Evolutionary conservation across 2,888 invertebrate species (phyloP).

Genomic region (Mellilla xanthometata): DNA sequence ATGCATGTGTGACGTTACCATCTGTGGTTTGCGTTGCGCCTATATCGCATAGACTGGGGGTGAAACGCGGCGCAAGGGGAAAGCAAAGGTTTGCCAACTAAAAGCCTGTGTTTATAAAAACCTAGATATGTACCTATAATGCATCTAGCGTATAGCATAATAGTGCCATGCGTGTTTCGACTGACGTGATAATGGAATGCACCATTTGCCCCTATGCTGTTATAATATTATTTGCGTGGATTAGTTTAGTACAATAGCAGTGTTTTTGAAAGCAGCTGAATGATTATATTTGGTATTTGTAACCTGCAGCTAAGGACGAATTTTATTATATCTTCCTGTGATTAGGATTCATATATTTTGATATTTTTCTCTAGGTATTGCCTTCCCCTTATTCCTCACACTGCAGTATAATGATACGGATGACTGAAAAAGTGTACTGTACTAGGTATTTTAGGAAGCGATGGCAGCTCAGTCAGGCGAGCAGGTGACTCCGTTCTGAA

Average conservation of each 20-base stretch:
- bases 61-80: constrained; percentile 13
- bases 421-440: no score
- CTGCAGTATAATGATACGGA: no score
- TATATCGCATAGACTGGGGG: constrained; percentile 19
- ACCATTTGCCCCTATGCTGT: constrained; percentile 20
- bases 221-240: constrained; percentile 8
- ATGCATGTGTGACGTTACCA: constrained; percentile 51
- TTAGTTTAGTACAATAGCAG: neutral
- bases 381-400: no score
- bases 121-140: constrained; percentile 3
- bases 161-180: constrained; percentile 10
- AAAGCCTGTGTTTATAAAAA: constrained; percentile 11
- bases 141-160: constrained; percentile 5
- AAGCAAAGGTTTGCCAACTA: constrained; percentile 16
- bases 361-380: no score
- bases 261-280: neutral
- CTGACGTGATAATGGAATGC: constrained; percentile 30
- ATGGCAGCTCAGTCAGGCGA: no score
- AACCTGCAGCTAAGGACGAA: no score
- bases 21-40: constrained; percentile 37
- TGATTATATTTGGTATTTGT: neutral
- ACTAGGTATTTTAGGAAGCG: no score
- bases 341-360: no score
- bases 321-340: no score
- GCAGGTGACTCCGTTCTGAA: no score